Evolutionary conservation across 2,113 vertebrate genomes (phyloP).

Genomic region (Phainopepla nitens): DNA sequence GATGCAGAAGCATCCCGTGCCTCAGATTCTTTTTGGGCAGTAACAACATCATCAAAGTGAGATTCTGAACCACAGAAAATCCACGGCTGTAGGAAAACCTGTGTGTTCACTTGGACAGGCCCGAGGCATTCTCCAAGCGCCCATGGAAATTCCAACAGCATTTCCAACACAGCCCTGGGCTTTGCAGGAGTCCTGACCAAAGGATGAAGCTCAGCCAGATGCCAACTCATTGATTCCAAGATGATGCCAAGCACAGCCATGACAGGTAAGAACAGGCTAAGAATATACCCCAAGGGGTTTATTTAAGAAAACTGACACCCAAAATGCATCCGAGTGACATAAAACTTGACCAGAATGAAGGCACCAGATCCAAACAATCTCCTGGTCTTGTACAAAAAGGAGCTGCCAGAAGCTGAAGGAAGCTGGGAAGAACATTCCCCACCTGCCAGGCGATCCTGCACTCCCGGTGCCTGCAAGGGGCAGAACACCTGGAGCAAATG

Average conservation of each 20-base stretch:
- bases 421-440: neutral
- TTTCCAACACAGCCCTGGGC: rapidly evolving
- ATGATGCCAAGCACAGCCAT: neutral
- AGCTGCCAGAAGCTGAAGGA: neutral
- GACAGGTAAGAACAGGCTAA: neutral
- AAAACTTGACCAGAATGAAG: neutral
- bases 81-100: neutral
- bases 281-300: neutral
- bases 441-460: neutral
- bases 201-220: neutral
- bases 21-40: neutral
- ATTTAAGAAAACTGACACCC: neutral
- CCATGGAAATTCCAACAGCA: neutral
- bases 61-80: neutral
- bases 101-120: neutral
- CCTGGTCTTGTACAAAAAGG: neutral
- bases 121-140: neutral
- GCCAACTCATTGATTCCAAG: neutral
- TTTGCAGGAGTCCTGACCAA: neutral
- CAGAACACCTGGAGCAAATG: neutral
- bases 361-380: neutral
- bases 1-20: neutral
- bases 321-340: neutral
- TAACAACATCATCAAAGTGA: neutral
- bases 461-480: neutral